phyloP scores from a whole-genome alignment of 2,888 invertebrate species.

The Lasioglossum calceatum region DNA sequence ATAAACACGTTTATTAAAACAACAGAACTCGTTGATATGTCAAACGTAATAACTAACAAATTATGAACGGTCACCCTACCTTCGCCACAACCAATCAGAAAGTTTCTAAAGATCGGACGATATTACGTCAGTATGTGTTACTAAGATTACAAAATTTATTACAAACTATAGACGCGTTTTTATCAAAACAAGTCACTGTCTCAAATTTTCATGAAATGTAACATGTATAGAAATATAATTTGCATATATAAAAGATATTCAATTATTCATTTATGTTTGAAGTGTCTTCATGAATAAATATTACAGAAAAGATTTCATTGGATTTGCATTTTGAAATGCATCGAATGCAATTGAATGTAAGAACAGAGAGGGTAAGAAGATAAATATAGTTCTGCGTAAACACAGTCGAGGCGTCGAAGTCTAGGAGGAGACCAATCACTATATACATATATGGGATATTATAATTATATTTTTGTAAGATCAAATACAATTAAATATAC shows the following conservation, averaged over 20 bases:
- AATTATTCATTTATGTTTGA: background rate
- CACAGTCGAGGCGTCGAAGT: background rate
- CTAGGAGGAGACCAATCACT: too few relatives aligned
- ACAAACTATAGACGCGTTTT: constrained; percentile 22
- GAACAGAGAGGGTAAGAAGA: background rate
- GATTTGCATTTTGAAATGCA: background rate
- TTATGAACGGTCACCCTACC: constrained; percentile 79
- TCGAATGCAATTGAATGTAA: background rate
- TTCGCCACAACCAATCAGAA: constrained; percentile 86
- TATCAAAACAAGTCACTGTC: constrained; percentile 3
- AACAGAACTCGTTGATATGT: constrained; percentile 66
- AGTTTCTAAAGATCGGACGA: constrained; percentile 86
- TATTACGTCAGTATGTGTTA: constrained; percentile 85
- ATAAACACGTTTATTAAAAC: constrained; percentile 39
- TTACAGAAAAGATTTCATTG: constrained; percentile 2
- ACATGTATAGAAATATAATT: background rate
- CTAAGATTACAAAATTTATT: constrained; percentile 56
- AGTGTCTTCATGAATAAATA: background rate
- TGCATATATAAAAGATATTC: background rate
- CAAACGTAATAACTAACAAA: constrained; percentile 76
- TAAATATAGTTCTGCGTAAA: background rate
- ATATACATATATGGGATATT: too few relatives aligned
- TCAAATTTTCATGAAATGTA: background rate
- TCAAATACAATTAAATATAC: too few relatives aligned
- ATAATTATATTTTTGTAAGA: too few relatives aligned